phyloP scores from a whole-genome alignment of 2,888 invertebrate genomes.

The Diloba caeruleocephala region DNA sequence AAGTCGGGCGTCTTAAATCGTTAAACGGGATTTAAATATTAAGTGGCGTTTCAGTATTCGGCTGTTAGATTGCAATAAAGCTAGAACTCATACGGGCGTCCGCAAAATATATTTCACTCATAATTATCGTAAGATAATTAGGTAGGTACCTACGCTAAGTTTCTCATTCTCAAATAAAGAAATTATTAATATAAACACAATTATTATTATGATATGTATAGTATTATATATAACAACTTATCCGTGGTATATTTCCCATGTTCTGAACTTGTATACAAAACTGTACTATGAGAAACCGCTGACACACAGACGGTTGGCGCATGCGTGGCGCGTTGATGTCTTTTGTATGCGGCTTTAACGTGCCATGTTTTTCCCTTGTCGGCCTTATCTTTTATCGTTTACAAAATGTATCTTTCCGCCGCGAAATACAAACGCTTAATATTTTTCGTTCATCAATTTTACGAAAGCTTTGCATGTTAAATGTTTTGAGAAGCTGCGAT shows the following conservation, averaged over 20 bases:
- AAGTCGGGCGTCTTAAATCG: too few relatives aligned
- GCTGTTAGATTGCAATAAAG: too few relatives aligned
- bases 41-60: too few relatives aligned
- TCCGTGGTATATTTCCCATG: slow-evolving; percentile 44
- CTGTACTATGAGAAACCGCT: slow-evolving; percentile 58
- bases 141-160: slow-evolving; percentile 24
- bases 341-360: slow-evolving; percentile 73
- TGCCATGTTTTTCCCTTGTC: slow-evolving; percentile 58
- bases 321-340: slow-evolving; percentile 80
- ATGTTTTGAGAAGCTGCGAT: slow-evolving; percentile 13
- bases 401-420: slow-evolving; percentile 45
- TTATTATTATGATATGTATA: slow-evolving; percentile 36
- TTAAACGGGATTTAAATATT: too few relatives aligned
- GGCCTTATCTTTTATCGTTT: slow-evolving; percentile 61
- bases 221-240: slow-evolving; percentile 21
- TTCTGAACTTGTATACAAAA: slow-evolving; percentile 54
- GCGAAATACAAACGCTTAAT: slow-evolving; percentile 38
- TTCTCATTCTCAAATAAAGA: slow-evolving; percentile 42
- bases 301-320: slow-evolving; percentile 49
- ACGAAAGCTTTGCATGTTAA: slow-evolving; percentile 34
- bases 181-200: slow-evolving; percentile 40
- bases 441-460: slow-evolving; percentile 29
- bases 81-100: too few relatives aligned
- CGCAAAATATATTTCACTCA: too few relatives aligned
- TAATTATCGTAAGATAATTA: background rate